Evolutionary conservation across 2,888 invertebrate genomes (phyloP), one percentile per base, ranked within the genome.

Genomic region (Xanthorhoe spadicearia): DNA sequence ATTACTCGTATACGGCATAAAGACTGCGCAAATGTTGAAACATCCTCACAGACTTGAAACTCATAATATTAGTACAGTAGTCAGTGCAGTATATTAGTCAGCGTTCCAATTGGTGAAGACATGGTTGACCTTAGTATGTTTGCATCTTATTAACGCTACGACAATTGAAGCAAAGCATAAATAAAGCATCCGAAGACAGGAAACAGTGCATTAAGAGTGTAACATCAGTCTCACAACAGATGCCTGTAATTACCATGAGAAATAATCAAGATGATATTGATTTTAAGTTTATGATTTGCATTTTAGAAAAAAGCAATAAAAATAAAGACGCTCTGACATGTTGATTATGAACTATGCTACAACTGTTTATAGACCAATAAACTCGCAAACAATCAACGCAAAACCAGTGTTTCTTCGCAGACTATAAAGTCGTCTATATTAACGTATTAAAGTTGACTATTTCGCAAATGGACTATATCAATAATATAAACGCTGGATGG

Each of bases 81-180:
- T 38, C 35, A 38, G 35, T 38, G 35, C 13, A 32, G 32, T 43
- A 43, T 77, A 80, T 86, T 85, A 84, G 80, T 84, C 82, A 85
- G 72, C 84, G 74, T 81, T 82, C 80, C 80, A 80, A 83, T 83
- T 78, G 80, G 71, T 81, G 81, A 82, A 80, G 43, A 32, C 38
- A 57, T 55, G 48, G n/a, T 46, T 51, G 68, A 61, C 51, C 58
- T 64, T 55, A 55, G 58, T 58, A 60, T 55, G 61, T 32, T 65
- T 65, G 68, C 60, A 69, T 69, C 68, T 52, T 65, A 54, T 55
- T 55, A 56, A 59, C 32, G 54, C 62, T 51, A 23, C 54, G 23
- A 54, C 64, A 68, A 57, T 64, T 68, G 64, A 64, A 64, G 28
- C 60, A 68, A 35, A 38, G 53, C 51, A 46, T 28, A 61, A 55